These are phyloP conservation scores for Drosophila leonis DNA, from an alignment of 2,888 invertebrate species.

Conservation along the genomic window DNA sequence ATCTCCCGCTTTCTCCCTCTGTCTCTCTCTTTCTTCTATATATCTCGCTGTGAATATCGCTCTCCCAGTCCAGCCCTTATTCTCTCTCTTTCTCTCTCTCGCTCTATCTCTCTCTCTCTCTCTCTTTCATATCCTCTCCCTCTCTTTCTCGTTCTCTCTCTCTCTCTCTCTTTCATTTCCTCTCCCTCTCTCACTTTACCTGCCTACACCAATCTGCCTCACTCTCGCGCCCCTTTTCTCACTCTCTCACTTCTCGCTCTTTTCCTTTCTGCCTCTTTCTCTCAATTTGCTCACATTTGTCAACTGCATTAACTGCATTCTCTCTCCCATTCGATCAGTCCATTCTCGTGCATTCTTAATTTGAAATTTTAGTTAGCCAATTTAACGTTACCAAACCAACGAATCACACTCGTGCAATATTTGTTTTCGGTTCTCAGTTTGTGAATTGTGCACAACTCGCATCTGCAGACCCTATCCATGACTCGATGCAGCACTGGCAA, in stretches of 20 bases:
- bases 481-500: conserved; percentile 2
- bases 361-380: background rate
- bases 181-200: background rate
- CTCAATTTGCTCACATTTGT: background rate
- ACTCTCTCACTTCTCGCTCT: too few species aligned
- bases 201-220: too few species aligned
- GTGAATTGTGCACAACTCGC: background rate
- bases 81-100: background rate
- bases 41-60: too few species aligned
- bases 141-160: background rate
- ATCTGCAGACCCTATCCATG: background rate
- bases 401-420: background rate
- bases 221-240: too few species aligned
- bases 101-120: too few species aligned
- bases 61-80: background rate
- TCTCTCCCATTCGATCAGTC: background rate
- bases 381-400: background rate
- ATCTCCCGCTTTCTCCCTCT: too few species aligned
- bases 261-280: background rate
- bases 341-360: background rate
- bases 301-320: background rate
- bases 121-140: background rate
- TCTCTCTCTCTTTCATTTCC: background rate
- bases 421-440: background rate
- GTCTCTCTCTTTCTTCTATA: background rate